Percentiles rank a stretch among this genome's conserved stretches.
Evolutionary conservation across 1,140 invertebrate species (phyloP).

Genomic region (Pentalonia nigronervosa): DNA sequence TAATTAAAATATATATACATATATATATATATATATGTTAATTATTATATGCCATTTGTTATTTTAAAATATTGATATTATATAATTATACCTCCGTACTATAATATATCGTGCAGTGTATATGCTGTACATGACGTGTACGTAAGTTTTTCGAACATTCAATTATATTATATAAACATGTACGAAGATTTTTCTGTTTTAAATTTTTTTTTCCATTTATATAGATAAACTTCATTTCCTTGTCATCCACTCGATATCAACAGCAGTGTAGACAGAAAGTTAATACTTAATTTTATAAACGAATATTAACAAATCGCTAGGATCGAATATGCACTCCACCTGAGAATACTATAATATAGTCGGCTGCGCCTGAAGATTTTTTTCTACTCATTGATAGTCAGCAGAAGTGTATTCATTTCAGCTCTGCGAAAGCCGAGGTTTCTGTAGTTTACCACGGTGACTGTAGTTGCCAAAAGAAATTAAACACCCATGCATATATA

Average conservation of each 20-base stretch:
- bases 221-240: neutral
- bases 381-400: neutral
- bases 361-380: neutral
- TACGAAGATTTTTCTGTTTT: neutral
- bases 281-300: neutral
- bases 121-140: neutral
- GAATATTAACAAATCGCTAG: neutral
- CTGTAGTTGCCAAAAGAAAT: neutral
- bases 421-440: neutral
- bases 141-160: constrained; percentile 24
- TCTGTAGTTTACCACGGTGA: neutral
- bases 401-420: neutral
- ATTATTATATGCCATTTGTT: constrained; percentile 38
- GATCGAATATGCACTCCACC: neutral
- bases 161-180: neutral
- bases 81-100: neutral
- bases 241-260: neutral
- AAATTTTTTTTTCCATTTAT: neutral
- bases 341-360: neutral
- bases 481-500: neutral
- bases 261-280: neutral
- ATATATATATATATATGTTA: neutral
- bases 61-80: constrained; percentile 18
- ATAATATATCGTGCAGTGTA: neutral
- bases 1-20: neutral